Base-by-base conservation (phyloP, 2,797 vertebrate species). In the Crenuchus spilurus region DNA sequence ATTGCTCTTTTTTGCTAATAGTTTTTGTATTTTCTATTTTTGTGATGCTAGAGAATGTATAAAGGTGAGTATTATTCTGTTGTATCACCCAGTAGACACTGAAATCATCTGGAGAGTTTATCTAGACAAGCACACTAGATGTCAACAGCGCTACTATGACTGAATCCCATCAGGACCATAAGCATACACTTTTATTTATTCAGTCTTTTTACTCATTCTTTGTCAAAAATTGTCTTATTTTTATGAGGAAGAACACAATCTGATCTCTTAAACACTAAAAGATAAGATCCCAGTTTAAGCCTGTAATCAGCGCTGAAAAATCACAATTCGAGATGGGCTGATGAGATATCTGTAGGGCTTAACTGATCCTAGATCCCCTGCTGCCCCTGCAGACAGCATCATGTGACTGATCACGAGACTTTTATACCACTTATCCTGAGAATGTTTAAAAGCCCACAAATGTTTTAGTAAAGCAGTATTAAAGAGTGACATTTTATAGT, bases 401-500 rank as follows among this genome's bases (percentile, higher is more conserved):
- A 63, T 42, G 57, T 74, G 70, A 62, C 65, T 51, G 48, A 60
- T 51, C 52, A 24, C n/a, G n/a, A 78, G 58, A 39, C 65, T 75
- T 82, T 86, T 84, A 51, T 82, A 82, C 83, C 57, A 80, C 71
- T 78, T 80, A 68, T 82, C 80, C 77, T 84, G 77, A 80, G 46
- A 87, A 86, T 81, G 84, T 85, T 84, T 65, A 72, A 76, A 75
- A 82, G 75, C 46, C 62, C 72, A 77, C 64, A 60, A 69, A 49
- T 61, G 75, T 81, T 84, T 72, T 63, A 72, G 62, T 76, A 81
- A 81, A 79, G 54, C 76, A 75, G 74, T 82, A 83, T 83, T 85
- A 83, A 74, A 85, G 85, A 85, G 87, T 88, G 85, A 84, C 74
- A 83, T 91, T 91, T 92, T 91, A 83, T 92, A 90, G 90, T 87